Percentiles rank a stretch among this genome's conserved stretches.
Conservation (phyloP, 2,888 invertebrate genomes). For the Lasioglossum oenotherae region DNA sequence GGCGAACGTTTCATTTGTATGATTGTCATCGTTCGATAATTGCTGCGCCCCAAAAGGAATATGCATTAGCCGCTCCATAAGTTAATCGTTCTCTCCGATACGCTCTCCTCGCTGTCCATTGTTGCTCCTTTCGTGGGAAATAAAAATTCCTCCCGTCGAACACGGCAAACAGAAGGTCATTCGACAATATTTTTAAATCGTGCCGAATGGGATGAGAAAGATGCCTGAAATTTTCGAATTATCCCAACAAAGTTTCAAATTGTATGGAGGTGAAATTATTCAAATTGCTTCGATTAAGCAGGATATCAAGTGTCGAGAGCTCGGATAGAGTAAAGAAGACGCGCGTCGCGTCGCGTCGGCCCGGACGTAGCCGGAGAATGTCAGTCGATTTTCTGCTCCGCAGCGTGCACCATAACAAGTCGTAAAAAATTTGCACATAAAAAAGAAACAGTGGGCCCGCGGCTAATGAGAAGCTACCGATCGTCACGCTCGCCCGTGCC, state of each 20-base stretch:
- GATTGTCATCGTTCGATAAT: conserved; percentile 51
- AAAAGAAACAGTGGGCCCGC: conserved; percentile 41
- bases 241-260: not conserved
- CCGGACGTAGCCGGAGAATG: conserved; percentile 31
- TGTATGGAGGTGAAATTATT: not conserved
- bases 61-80: conserved; percentile 37
- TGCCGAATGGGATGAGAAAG: too few relatives aligned
- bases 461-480: conserved; percentile 69
- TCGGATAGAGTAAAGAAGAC: not conserved
- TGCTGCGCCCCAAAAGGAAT: conserved; percentile 38
- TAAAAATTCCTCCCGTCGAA: not conserved
- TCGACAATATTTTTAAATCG: not conserved
- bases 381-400: conserved; percentile 66
- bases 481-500: conserved; percentile 55
- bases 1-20: conserved; percentile 41
- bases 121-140: not conserved
- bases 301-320: not conserved
- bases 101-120: not conserved
- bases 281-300: not conserved
- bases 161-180: not conserved
- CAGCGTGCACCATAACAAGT: conserved; percentile 54
- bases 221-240: not conserved
- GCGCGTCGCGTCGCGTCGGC: not conserved
- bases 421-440: conserved; percentile 61
- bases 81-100: conserved; percentile 32